A percentile compares a stretch with the other conserved stretches of the same genome.
Evolutionary conservation across 2,113 vertebrate species (phyloP).

Genomic region (Eleginops maclovinus): DNA sequence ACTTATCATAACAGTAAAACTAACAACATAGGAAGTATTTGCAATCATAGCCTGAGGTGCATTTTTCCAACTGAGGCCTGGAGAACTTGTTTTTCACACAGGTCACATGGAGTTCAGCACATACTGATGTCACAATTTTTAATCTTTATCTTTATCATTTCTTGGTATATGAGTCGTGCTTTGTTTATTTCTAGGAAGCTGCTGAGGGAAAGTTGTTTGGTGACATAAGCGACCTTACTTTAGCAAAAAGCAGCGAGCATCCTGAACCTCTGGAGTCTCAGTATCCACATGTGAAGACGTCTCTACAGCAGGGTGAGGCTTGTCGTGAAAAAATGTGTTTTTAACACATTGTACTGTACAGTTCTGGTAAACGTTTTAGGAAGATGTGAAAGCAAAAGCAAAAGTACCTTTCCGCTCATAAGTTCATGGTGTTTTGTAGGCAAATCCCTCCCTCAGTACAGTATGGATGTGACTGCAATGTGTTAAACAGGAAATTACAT

Average conservation of each 20-base stretch:
- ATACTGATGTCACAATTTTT: neutral
- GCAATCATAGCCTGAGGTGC: slow-evolving; percentile 7
- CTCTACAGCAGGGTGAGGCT: slow-evolving; percentile 76
- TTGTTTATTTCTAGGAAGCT: slow-evolving; percentile 54
- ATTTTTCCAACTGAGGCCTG: neutral
- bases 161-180: neutral
- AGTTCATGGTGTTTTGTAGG: slow-evolving; percentile 19
- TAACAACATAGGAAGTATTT: neutral
- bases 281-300: slow-evolving; percentile 72
- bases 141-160: neutral
- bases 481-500: slow-evolving; percentile 37
- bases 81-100: slow-evolving; percentile 24
- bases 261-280: slow-evolving; percentile 6
- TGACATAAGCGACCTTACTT: slow-evolving; percentile 10
- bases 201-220: neutral
- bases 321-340: neutral
- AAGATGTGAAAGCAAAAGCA: neutral
- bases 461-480: neutral
- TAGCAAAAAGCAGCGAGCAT: neutral
- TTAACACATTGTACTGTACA: neutral
- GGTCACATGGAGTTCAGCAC: neutral
- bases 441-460: neutral
- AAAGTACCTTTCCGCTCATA: neutral
- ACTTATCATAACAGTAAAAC: neutral
- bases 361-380: neutral